These are phyloP conservation scores for Phlogophora meticulosa DNA, from an alignment of 2,888 invertebrate genomes.

Conservation along the genomic window DNA sequence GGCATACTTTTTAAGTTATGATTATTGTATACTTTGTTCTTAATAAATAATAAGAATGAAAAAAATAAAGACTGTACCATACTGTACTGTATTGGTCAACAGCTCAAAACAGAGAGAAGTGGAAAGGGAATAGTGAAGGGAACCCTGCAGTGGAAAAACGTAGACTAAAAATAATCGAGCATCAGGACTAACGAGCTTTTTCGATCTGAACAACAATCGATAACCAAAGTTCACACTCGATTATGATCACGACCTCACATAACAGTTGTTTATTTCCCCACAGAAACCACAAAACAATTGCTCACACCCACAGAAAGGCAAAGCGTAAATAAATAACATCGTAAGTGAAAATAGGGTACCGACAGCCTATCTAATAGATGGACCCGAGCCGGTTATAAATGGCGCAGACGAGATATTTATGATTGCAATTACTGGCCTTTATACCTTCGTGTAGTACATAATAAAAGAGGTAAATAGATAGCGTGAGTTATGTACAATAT, in stretches of 20 bases:
- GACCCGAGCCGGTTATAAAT: constrained; percentile 79
- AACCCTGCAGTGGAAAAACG: too few species aligned
- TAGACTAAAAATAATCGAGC: too few species aligned
- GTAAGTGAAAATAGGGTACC: constrained; percentile 78
- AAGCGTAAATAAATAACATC: constrained; percentile 70
- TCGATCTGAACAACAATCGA: not conserved
- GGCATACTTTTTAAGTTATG: too few species aligned
- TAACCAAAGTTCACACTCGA: not conserved
- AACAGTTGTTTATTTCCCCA: constrained; percentile 63
- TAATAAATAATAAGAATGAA: too few species aligned
- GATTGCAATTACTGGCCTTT: constrained; percentile 82
- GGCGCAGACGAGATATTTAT: constrained; percentile 82
- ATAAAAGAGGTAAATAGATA: constrained; percentile 57
- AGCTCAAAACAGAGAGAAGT: too few species aligned
- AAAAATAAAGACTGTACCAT: too few species aligned
- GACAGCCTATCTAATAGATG: constrained; percentile 81
- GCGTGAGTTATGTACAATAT: constrained; percentile 19
- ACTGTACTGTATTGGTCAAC: too few species aligned
- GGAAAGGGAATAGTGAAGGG: too few species aligned
- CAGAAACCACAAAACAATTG: constrained; percentile 59
- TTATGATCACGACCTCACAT: constrained; percentile 4
- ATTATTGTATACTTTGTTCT: too few species aligned
- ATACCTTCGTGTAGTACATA: constrained; percentile 62
- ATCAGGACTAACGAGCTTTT: not conserved
- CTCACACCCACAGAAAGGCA: constrained; percentile 71